Evolutionary conservation across 2,888 invertebrate genomes (phyloP).

Genomic region (Morpho achilles): DNA sequence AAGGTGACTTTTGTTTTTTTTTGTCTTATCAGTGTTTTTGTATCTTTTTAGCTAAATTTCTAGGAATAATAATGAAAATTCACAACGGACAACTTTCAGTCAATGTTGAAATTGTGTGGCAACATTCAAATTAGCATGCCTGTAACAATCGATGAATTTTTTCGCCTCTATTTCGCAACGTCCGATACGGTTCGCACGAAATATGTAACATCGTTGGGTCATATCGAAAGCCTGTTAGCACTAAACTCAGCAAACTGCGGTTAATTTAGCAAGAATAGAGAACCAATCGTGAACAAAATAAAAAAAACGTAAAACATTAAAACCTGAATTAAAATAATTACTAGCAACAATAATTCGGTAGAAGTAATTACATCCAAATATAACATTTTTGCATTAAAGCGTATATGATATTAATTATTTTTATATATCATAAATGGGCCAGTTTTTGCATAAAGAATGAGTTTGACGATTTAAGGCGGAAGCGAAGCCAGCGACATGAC

Average conservation of each 20-base stretch:
- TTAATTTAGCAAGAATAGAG: slow-evolving; percentile 14
- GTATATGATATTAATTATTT: too few species aligned
- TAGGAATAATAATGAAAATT: slow-evolving; percentile 7
- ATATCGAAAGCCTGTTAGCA: slow-evolving; percentile 56
- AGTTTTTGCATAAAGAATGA: too few species aligned
- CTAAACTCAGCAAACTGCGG: slow-evolving; percentile 33
- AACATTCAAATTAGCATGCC: slow-evolving; percentile 63
- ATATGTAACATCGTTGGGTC: slow-evolving; percentile 68
- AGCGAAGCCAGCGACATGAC: too few species aligned
- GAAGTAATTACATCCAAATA: too few species aligned
- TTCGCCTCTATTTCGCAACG: slow-evolving; percentile 53
- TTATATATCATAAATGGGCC: too few species aligned
- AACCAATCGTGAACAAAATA: slow-evolving; percentile 8
- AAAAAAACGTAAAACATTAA: neutral
- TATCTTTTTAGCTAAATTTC: neutral
- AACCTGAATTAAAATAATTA: too few species aligned
- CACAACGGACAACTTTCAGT: slow-evolving; percentile 2
- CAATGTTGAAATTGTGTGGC: slow-evolving; percentile 33
- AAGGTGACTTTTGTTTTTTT: neutral
- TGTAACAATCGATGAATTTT: slow-evolving; percentile 59
- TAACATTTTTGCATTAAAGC: too few species aligned
- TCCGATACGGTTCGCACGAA: slow-evolving; percentile 65
- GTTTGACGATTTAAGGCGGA: too few species aligned
- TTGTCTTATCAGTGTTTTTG: neutral
- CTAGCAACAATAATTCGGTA: too few species aligned